A percentile compares a stretch with the other conserved stretches of the same genome.
Conservation (phyloP, 2,113 vertebrate species). For the Platysteira castanea region DNA sequence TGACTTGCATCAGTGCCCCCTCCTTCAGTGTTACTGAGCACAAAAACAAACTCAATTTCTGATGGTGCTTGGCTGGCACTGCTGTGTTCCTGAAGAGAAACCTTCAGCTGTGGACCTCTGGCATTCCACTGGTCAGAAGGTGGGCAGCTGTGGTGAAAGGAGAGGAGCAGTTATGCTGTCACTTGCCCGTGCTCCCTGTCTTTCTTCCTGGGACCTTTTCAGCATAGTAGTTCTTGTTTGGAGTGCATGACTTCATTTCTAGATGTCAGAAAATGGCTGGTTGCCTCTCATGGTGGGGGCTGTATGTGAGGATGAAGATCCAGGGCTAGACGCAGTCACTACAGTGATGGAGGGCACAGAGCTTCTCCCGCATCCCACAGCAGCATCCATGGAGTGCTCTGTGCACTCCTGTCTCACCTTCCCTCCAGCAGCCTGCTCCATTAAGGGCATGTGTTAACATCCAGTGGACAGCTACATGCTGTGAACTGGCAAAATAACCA, state of each 20-base stretch:
- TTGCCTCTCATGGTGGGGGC: neutral
- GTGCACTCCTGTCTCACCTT: neutral
- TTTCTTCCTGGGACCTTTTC: neutral
- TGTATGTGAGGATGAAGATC: neutral
- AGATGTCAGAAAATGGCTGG: neutral
- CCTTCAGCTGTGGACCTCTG: neutral
- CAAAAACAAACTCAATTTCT: neutral
- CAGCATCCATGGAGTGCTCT: rapidly evolving
- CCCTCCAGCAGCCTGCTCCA: neutral
- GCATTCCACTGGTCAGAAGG: neutral
- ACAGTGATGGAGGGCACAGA: neutral
- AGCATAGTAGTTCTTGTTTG: neutral
- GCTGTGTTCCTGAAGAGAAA: neutral
- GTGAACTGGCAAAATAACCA: neutral
- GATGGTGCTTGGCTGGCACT: neutral
- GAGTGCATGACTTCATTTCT: neutral
- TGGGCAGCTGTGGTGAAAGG: neutral
- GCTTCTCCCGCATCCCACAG: neutral
- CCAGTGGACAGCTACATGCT: neutral
- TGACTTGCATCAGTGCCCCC: neutral
- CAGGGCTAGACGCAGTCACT: neutral
- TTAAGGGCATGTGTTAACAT: neutral
- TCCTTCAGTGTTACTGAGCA: neutral
- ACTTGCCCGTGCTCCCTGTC: rapidly evolving
- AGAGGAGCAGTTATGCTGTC: neutral